Evolutionary conservation across 2,113 vertebrate species (phyloP).

Genomic region (Vulpes ferrilata): DNA sequence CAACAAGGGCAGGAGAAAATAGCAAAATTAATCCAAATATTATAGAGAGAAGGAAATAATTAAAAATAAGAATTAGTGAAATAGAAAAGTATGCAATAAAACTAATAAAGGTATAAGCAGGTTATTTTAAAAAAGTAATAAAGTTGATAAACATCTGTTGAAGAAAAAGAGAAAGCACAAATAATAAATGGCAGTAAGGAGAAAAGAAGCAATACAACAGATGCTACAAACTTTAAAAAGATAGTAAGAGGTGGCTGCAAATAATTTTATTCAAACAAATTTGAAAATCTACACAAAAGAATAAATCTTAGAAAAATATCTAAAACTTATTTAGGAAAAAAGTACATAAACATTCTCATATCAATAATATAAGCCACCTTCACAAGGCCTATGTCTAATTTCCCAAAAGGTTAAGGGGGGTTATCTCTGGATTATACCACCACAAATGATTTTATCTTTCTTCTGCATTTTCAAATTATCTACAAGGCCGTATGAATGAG

Average conservation of each 20-base stretch:
- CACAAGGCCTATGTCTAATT: neutral
- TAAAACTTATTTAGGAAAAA: conserved; percentile 21
- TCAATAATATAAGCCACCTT: neutral
- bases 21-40: conserved; percentile 19
- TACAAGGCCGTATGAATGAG: neutral
- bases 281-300: conserved; percentile 16
- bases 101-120: neutral
- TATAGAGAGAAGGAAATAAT: neutral
- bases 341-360: neutral
- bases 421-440: neutral
- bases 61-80: neutral
- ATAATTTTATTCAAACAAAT: neutral
- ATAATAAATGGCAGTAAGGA: neutral
- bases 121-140: conserved; percentile 8
- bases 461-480: conserved; percentile 25
- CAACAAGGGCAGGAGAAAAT: neutral
- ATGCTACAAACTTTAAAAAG: neutral
- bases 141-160: neutral
- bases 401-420: neutral
- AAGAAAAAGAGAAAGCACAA: neutral
- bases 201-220: neutral
- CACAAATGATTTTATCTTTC: conserved; percentile 42
- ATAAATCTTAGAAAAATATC: neutral
- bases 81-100: neutral
- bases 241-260: neutral